Evolutionary conservation across 2,888 invertebrate genomes (phyloP), one percentile per base, ranked within the genome.

Genomic region (Cenopis cana): DNA sequence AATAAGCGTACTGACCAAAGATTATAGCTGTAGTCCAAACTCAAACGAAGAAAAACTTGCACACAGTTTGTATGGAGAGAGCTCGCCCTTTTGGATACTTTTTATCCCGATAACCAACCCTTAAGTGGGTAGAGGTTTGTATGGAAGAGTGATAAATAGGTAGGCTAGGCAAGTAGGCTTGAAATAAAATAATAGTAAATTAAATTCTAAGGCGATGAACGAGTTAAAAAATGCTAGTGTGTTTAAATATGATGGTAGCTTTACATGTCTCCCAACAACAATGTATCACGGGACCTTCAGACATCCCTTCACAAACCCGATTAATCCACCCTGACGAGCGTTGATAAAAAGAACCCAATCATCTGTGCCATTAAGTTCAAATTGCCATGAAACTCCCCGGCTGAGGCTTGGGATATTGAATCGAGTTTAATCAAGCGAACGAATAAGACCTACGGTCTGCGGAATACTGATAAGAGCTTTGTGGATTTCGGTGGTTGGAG

Each of bases 291-390:
- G 6, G 12, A 46, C 46, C n/a, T 46, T 46, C 55, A 17, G 17
- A 66, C 29, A 56, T n/a, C 17, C 14, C 38, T 54, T 20, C 41
- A 46, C 12, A 56, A 46, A 55, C n/a, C 41, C 55, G 14, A 24
- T 54, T 20, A 56, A 69, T 55, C 36, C 17, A 3, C 10, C 36
- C 62, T 38, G 50, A 38, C 62, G 57, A 36, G 68, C 29, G 59
- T 18, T 65, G 24, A 56, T 70, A 69, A 72, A 74, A 75, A 72
- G 68, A 33, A 74, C 71, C 64, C 74, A 78, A 79, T 79, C 76
- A 76, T 78, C 76, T 75, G 61, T 36, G 18, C 12, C 50, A 75
- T 74, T 76, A 72, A 69, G 76, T 60, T 75, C 41, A 56, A 71
- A 78, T 78, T 74, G 65, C 67, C 74, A 72, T 74, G 68, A 29